phyloP scores from a whole-genome alignment of 2,888 invertebrate species.

The Zaprionus bogoriensis region DNA sequence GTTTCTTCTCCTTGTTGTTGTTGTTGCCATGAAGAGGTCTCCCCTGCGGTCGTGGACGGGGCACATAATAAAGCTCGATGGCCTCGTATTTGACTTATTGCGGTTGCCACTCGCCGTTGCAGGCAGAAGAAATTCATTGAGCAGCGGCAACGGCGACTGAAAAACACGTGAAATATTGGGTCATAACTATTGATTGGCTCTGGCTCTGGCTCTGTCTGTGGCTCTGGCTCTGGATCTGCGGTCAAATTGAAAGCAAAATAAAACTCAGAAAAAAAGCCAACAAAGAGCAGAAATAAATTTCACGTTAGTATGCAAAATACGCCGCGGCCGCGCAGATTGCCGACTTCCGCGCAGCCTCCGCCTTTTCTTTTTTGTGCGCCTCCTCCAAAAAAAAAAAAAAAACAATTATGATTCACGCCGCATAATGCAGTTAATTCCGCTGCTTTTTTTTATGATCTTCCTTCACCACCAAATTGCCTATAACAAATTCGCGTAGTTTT shows the following conservation, averaged over 20 bases:
- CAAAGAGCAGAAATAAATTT: constrained; percentile 4
- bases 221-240: constrained; percentile 41
- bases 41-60: constrained; percentile 50
- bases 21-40: constrained; percentile 16
- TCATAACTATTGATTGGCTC: constrained; percentile 70
- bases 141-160: constrained; percentile 46
- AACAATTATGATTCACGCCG: constrained; percentile 40
- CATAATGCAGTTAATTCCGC: constrained; percentile 33
- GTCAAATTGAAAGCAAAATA: constrained; percentile 59
- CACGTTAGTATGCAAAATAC: constrained; percentile 39
- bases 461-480: constrained; percentile 42
- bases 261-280: constrained; percentile 15
- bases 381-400: no score
- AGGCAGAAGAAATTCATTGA: constrained; percentile 55
- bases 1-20: constrained; percentile 13
- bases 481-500: constrained; percentile 37
- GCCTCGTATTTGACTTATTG: constrained; percentile 76
- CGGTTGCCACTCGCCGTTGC: no score
- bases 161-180: constrained; percentile 72
- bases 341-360: constrained; percentile 7
- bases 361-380: constrained; percentile 1
- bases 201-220: no score
- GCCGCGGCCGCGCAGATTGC: constrained; percentile 7
- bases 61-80: constrained; percentile 69
- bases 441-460: constrained; percentile 14